Base-by-base conservation (phyloP, 2,888 invertebrate genomes). In the Sericinus montela region DNA sequence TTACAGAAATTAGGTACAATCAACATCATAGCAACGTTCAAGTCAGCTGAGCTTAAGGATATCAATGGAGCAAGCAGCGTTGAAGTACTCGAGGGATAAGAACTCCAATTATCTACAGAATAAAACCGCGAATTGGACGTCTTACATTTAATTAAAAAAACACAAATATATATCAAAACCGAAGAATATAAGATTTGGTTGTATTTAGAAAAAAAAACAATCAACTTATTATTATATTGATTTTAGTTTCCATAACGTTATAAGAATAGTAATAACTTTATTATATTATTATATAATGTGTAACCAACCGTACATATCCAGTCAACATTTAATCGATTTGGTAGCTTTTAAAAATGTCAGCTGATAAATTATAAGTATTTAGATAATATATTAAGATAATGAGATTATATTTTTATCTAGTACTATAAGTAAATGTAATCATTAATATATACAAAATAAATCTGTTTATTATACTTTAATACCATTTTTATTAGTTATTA, bases 11-110 rank as follows among this genome's bases (percentile, higher is more conserved):
- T 84, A 0, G 94, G 94, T 3, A 89, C 91, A 45, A 91, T 92
- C 53, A 92, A 90, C 64, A 82, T 94, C 48, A 90, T 94, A 9
- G 94, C 92, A 0, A 93, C 93, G 9, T 95, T 94, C 76, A 91
- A 91, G 41, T 94, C 94, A 0, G 90, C 78, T 23, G 91, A 94
- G 67, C 80, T 95, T 8, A 88, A 91, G 47, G 94, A 95, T 63
- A 91, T 95, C 52, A 91, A 88, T 5, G 95, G 94, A 30, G 92
- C 93, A 0, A 91, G 91, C 14, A 89, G 85, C 38, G 85, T 91
- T 1, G 91, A 92, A 45, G 93, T 93, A 1, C 80, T 75, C 38
- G 86, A 86, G 53, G 87, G 72, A 9, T 45, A 45, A 60, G 80
- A 67, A 71, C 30, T 25, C 0, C 41, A 2, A 28, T 23, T n/a